Base-by-base conservation (phyloP, 2,797 vertebrate species). In the Sphenodon punctatus region DNA sequence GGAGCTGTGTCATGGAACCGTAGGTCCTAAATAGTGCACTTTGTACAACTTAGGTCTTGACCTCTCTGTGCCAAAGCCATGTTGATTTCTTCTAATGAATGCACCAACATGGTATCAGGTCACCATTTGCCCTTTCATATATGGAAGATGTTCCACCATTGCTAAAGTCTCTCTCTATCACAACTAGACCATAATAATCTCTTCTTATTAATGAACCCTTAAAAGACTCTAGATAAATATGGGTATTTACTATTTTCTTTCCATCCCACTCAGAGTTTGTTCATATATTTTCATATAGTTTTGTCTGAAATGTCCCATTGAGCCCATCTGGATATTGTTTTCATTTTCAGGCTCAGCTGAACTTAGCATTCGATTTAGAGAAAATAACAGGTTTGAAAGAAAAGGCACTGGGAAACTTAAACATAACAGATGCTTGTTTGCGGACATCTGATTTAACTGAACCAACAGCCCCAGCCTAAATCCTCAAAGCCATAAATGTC, bases 361-460 rank as follows among this genome's bases (percentile, higher is more conserved):
- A 88, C 69, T 89, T 92, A 90, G 78, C 80, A 89, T 92, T 90
- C 93, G 84, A 93, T 88, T 94, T 87, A 90, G 72, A 73, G 80
- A 86, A 93, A 93, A 92, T 92, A 92, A 90, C 66, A 87, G 85
- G 84, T 85, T 90, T 89, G 75, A 93, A 93, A 90, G 86, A 87
- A 93, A 60, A 89, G 75, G 61, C 51, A 86, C 69, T 66, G 59
- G 64, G 67, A 92, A 93, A 91, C 72, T 91, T 90, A 90, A 88
- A 89, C 64, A 45, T 82, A 93, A 91, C 76, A 92, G 85, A 92
- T 83, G 61, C 65, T 92, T 92, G 86, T 90, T 91, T 93, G 66
- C 67, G 78, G 88, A 91, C 68, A 90, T 89, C 55, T 81, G 78
- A 95, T 64, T 84, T 87, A 93, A 88, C 43, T 70, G 84, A 91